Conservation (phyloP, 2,888 invertebrate genomes). For the Amaurobius ferox region DNA sequence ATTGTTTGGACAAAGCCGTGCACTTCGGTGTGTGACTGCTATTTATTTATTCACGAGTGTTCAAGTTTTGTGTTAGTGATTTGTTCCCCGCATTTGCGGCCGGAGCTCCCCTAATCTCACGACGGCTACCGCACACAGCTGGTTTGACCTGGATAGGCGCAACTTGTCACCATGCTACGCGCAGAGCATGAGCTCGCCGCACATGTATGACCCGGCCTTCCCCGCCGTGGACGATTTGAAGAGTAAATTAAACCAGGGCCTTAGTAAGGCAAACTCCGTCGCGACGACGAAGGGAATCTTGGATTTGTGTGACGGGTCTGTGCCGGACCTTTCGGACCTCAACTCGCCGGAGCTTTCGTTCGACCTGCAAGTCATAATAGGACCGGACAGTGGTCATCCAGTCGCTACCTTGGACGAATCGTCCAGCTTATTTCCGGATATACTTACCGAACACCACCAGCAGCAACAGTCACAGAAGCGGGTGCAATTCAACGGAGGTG, state of each 20-base stretch:
- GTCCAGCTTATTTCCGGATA: constrained; percentile 87
- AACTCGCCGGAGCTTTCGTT: constrained; percentile 94
- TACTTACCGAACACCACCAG: constrained; percentile 79
- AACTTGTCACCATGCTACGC: constrained; percentile 74
- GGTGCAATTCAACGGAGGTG: neutral
- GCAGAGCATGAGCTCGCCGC: constrained; percentile 86
- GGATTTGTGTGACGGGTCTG: constrained; percentile 77
- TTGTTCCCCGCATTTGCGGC: constrained; percentile 22
- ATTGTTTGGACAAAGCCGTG: no score
- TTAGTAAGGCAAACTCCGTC: constrained; percentile 75
- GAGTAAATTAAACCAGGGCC: constrained; percentile 33
- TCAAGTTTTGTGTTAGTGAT: neutral
- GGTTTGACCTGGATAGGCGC: constrained; percentile 61
- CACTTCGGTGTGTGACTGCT: no score
- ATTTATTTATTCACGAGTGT: neutral
- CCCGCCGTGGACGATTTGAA: constrained; percentile 75
- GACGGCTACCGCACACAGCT: constrained; percentile 50
- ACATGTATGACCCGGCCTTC: constrained; percentile 86
- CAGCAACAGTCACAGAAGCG: constrained; percentile 4
- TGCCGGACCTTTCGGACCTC: constrained; percentile 87
- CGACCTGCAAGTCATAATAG: constrained; percentile 91
- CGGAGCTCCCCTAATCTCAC: constrained; percentile 50
- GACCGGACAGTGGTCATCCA: constrained; percentile 61
- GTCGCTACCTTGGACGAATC: constrained; percentile 80
- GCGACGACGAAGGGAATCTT: constrained; percentile 21